A percentile compares a stretch with the other conserved stretches of the same genome.
Conservation (phyloP, 2,113 vertebrate species). For the Columba livia region DNA sequence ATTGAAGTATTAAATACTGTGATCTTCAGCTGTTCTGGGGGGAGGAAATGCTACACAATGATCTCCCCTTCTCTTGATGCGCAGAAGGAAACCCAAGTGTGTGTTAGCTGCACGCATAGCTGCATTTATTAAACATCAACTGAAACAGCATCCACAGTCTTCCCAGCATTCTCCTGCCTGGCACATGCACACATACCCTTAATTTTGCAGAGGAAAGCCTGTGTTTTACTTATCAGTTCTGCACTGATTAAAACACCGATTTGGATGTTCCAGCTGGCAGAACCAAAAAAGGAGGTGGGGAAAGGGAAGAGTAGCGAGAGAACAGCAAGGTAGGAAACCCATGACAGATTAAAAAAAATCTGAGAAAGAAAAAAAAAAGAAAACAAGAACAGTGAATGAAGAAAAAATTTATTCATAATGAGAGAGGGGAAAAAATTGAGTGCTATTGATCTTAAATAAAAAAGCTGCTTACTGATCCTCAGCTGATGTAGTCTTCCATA, state of each 20-base stretch:
- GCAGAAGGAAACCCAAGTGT: neutral
- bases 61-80: neutral
- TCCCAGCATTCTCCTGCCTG: neutral
- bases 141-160: neutral
- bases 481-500: neutral
- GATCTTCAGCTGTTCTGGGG: neutral
- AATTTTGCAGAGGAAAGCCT: neutral
- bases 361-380: too few species aligned
- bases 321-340: neutral
- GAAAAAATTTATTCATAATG: neutral
- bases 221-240: neutral
- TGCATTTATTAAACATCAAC: neutral
- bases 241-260: neutral
- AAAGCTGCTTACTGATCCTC: neutral
- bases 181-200: fast-evolving
- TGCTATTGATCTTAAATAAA: neutral
- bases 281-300: neutral
- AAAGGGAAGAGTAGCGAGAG: neutral
- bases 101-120: neutral
- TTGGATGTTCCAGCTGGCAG: neutral
- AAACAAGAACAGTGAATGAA: neutral
- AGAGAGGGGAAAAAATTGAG: neutral
- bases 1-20: neutral
- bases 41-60: neutral
- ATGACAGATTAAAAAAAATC: neutral